phyloP scores from a whole-genome alignment of 2,797 vertebrate species.

The Eulemur mongoz region DNA sequence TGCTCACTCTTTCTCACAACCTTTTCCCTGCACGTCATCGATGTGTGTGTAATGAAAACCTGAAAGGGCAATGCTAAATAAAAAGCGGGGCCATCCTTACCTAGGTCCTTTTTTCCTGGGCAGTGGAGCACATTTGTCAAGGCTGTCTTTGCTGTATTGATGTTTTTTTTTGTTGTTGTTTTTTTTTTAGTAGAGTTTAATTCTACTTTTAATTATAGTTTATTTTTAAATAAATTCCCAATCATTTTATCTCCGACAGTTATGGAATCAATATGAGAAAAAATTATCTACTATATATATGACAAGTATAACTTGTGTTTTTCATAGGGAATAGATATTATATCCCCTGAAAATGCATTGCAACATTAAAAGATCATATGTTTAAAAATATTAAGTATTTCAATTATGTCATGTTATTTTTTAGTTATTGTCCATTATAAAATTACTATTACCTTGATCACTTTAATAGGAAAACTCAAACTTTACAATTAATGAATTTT shows the following conservation, averaged over 20 bases:
- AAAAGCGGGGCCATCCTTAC: background rate
- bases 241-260: background rate
- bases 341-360: background rate
- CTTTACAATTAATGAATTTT: background rate
- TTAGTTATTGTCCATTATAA: background rate
- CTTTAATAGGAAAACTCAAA: background rate
- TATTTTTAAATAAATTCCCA: background rate
- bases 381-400: background rate
- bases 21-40: background rate
- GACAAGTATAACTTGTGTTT: background rate
- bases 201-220: background rate
- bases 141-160: no score
- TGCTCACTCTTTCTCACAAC: background rate
- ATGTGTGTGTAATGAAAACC: background rate
- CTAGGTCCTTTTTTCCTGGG: background rate
- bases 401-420: background rate
- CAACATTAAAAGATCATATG: background rate
- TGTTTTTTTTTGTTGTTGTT: background rate
- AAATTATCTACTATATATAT: background rate
- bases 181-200: background rate
- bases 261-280: background rate
- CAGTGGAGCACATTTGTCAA: background rate
- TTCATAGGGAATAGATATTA: background rate
- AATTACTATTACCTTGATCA: background rate
- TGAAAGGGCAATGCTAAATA: background rate